Conservation (phyloP, 1,140 invertebrate genomes). For the Onthophagus taurus region DNA sequence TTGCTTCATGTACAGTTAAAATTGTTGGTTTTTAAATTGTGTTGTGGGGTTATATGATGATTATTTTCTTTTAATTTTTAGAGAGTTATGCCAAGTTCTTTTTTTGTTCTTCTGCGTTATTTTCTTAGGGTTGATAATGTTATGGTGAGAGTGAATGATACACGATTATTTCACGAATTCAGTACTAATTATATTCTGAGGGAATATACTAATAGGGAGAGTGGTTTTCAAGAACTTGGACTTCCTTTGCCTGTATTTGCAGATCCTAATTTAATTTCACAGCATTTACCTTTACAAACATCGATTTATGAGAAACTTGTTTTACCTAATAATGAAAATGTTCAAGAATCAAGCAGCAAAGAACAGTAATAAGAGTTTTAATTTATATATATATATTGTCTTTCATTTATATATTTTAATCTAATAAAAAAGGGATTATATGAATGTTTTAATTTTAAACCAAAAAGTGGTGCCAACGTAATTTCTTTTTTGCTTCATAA, state of each 20-base stretch:
- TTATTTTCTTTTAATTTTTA: constrained; percentile 43
- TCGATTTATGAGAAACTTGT: constrained; percentile 31
- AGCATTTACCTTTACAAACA: constrained; percentile 30
- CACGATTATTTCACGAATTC: constrained; percentile 80
- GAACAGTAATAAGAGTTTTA: too few species aligned
- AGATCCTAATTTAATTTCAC: constrained; percentile 33
- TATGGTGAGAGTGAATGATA: constrained; percentile 82
- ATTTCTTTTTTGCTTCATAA: too few species aligned
- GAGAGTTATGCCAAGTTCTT: constrained; percentile 91
- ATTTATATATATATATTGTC: too few species aligned
- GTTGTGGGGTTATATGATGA: constrained; percentile 12
- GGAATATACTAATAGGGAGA: constrained; percentile 68
- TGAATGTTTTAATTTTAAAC: too few species aligned
- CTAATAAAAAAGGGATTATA: too few species aligned
- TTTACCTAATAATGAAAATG: constrained; percentile 17
- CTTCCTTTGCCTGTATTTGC: constrained; percentile 35
- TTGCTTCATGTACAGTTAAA: constrained; percentile 83
- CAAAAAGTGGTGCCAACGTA: too few species aligned
- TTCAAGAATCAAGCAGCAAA: too few species aligned
- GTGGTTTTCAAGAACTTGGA: constrained; percentile 51
- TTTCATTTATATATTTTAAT: too few species aligned
- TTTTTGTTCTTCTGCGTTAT: constrained; percentile 84
- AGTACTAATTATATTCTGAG: constrained; percentile 63
- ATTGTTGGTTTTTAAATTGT: constrained; percentile 59
- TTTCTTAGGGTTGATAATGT: constrained; percentile 93